Base-by-base conservation (phyloP, 2,888 invertebrate genomes). In the Dasysyrphus albostriatus region DNA sequence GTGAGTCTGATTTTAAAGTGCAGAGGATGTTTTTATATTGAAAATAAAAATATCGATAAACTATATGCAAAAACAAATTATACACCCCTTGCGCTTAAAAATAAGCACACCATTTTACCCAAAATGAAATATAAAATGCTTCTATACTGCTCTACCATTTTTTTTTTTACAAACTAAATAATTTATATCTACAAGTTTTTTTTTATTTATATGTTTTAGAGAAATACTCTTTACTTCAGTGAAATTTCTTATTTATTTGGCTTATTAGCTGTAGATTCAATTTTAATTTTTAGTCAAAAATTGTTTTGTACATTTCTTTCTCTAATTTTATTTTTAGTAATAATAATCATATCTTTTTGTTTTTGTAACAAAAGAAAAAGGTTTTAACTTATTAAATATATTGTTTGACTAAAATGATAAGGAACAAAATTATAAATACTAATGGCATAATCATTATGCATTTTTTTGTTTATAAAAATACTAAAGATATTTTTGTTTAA, bases 211-310 rank as follows among this genome's bases (percentile, higher is more conserved):
- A 73, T 54, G 44, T 59, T 59, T 49, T 76, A 76, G 42, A 72
- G 76, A 82, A 83, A 32, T 72, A 73, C 32, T 69, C 79, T 83
- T 77, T 89, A 88, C 51, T 84, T 75, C 61, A 69, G 78, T 59
- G 74, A 74, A 49, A 58, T 77, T 65, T 44, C 58, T 88, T 88
- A 82, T 90, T 92, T 91, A 90, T 90, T 91, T 88, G 88, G 88
- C 83, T 88, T 83, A 80, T 80, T 91, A 91, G 91, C 91, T 91
- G 91, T 92, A 91, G 91, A 90, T 89, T 90, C 65, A 88, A 76
- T 82, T 81, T 79, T 75, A 56, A 42, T 67, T 51, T 80, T 73
- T 65, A 54, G 77, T 74, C 56, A 74, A 72, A 87, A 80, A 83
- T 80, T 88, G 67, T 65, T 83, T 88, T 88, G 78, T 91, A 90